Evolutionary conservation across 2,888 invertebrate species (phyloP).

Genomic region (Thymelicus lineola): DNA sequence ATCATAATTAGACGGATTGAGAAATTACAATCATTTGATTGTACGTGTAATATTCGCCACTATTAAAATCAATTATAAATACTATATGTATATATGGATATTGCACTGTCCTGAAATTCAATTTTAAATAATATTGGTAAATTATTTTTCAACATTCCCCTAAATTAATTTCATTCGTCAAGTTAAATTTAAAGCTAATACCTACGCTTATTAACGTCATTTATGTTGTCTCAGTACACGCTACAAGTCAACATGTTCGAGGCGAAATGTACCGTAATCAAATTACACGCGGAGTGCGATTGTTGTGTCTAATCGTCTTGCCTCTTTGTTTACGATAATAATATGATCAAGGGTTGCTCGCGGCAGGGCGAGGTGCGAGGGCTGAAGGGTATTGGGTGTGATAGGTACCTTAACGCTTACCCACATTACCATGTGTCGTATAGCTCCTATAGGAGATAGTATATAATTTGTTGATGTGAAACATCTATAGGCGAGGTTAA

Average conservation of each 20-base stretch:
- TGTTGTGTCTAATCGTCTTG: neutral
- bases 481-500: too few relatives aligned
- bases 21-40: too few relatives aligned
- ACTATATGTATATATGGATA: too few relatives aligned
- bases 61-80: too few relatives aligned
- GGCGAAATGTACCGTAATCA: neutral
- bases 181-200: too few relatives aligned
- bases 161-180: too few relatives aligned
- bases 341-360: constrained; percentile 11
- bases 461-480: too few relatives aligned
- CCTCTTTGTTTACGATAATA: constrained; percentile 1
- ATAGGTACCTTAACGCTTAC: neutral
- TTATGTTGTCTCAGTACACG: neutral
- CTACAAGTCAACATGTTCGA: neutral
- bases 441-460: neutral
- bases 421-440: neutral
- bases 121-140: too few relatives aligned
- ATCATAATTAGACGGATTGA: too few relatives aligned
- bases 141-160: too few relatives aligned
- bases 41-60: too few relatives aligned
- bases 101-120: too few relatives aligned
- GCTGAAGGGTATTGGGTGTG: neutral
- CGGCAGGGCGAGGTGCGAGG: neutral
- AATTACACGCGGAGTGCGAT: neutral
- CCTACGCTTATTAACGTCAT: neutral